Evolutionary conservation across 23 tunicate species (phyloP).

Genomic region (Phallusia fumigata): DNA sequence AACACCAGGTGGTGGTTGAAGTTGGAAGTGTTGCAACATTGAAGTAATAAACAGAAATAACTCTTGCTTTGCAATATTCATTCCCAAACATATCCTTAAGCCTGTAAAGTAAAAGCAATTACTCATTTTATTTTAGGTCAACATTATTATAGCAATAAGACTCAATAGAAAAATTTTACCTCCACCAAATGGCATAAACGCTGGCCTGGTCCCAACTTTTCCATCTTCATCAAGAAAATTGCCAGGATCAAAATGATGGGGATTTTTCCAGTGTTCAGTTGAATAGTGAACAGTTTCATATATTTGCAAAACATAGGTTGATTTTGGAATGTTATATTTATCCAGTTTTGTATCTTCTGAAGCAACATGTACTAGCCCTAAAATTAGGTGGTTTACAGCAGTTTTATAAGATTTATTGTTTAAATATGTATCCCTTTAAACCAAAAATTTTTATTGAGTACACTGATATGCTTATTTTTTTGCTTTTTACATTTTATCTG

Average conservation of each 20-base stretch:
- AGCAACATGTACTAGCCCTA: not conserved
- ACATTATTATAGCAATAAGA: too few relatives aligned
- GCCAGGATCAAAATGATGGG: conserved; percentile 26
- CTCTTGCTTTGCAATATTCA: conserved; percentile 24
- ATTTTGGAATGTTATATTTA: conserved; percentile 26
- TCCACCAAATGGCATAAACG: not conserved
- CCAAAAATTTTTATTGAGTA: too few relatives aligned
- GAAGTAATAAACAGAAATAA: not conserved
- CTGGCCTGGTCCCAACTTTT: conserved; percentile 3
- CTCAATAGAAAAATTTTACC: not conserved
- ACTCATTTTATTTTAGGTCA: not conserved
- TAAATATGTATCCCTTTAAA: too few relatives aligned
- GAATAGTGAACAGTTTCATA: conserved; percentile 13
- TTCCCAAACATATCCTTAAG: conserved; percentile 10
- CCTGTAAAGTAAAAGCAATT: not conserved
- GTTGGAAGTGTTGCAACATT: conserved; percentile 8
- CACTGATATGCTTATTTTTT: too few relatives aligned
- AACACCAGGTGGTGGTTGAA: not conserved
- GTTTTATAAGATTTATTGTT: too few relatives aligned
- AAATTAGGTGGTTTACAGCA: too few relatives aligned
- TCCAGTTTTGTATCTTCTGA: not conserved
- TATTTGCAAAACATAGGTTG: not conserved
- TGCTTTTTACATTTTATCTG: too few relatives aligned
- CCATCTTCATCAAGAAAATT: conserved; percentile 31
- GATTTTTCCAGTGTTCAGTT: conserved; percentile 34